A percentile compares a stretch with the other conserved stretches of the same genome.
Evolutionary conservation across 2,113 vertebrate species (phyloP).

Genomic region (Zootoca vivipara): DNA sequence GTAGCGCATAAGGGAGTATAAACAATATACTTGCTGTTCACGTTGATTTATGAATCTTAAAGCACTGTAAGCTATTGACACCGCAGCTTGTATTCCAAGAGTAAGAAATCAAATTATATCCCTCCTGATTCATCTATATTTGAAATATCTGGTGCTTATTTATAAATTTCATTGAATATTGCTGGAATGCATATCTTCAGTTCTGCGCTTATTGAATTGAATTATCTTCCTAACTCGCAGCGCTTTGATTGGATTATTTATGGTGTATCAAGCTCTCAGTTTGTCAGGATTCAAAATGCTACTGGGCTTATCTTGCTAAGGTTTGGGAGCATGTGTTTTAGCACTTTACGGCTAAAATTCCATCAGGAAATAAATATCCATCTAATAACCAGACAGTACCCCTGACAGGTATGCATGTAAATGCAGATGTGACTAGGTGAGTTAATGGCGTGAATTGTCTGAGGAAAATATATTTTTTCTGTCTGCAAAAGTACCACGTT

Average conservation of each 20-base stretch:
- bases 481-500: too few relatives aligned
- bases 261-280: neutral
- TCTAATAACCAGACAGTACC: too few relatives aligned
- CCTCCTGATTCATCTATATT: constrained; percentile 35
- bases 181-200: constrained; percentile 53
- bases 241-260: neutral
- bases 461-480: neutral
- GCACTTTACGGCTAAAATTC: neutral
- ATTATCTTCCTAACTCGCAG: constrained; percentile 55
- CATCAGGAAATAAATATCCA: neutral
- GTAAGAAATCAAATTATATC: constrained; percentile 53
- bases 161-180: constrained; percentile 58
- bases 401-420: neutral
- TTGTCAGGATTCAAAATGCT: neutral
- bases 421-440: neutral
- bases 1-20: neutral
- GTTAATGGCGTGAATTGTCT: neutral
- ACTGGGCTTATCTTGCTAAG: neutral
- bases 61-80: neutral
- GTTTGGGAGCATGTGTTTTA: neutral
- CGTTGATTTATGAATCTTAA: neutral
- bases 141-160: constrained; percentile 49
- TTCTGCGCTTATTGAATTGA: constrained; percentile 47
- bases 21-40: neutral
- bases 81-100: constrained; percentile 45